Base-by-base conservation (phyloP, 2,888 invertebrate species). In the Dascillus cervinus region DNA sequence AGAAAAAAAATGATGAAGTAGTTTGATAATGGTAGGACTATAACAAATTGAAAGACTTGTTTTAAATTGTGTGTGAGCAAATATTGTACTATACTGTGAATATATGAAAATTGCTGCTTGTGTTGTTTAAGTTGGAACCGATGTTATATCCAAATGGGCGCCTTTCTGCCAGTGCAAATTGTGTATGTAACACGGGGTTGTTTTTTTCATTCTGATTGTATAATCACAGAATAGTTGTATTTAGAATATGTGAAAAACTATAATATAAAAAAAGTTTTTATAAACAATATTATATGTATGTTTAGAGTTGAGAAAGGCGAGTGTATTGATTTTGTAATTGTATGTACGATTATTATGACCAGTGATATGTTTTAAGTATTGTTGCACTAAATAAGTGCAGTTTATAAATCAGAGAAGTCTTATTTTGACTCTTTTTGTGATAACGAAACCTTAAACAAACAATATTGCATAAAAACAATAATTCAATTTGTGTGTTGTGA, bases 301-400 rank as follows among this genome's bases (percentile, higher is more conserved):
- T 39, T 39, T 39, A 39, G 39, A 34, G 32, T 36, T 28, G 24
- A 36, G 36, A 36, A 36, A 34, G 33, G 36, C 27, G 30, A n/a
- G 30, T 35, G 32, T 36, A n/a, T n/a, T 36, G 26, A 22, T 36
- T n/a, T 36, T 34, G 32, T 38, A 38, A 35, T 41, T n/a, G n/a
- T n/a, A 39, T 43, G 39, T 34, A 32, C 23, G 30, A 33, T 34
- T 34, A 42, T 39, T 37, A 46, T 47, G 52, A 56, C 52, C 56
- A 60, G 63, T 63, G 63, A 63, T 62, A 62, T 62, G 55, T 54
- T 58, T 60, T 52, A 57, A 62, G 60, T 60, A 61, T 62, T 62
- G 58, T 54, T 55, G 52, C 57, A 53, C 55, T 38, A 38, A 43
- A 33, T 26, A 34, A 40, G 56, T 54, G 57, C 56, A 53, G 41